These are phyloP conservation scores for Platerodrilus igneus DNA, from an alignment of 2,888 invertebrate genomes.

Conservation along the genomic window DNA sequence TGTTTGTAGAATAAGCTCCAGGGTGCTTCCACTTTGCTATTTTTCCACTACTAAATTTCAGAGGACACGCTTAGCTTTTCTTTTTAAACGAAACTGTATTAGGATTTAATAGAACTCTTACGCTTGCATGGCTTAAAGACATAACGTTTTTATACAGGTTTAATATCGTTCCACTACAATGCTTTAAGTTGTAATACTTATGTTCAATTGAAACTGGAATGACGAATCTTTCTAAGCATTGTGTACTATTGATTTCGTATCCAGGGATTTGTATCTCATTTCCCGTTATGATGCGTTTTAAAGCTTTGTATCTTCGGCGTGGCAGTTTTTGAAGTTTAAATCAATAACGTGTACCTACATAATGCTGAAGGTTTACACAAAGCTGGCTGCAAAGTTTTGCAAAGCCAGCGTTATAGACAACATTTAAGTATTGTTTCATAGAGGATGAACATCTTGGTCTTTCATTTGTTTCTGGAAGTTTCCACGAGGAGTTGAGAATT, in stretches of 20 bases:
- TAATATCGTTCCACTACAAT: background rate
- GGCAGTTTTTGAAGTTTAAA: background rate
- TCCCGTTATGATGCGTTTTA: no score
- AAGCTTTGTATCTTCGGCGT: background rate
- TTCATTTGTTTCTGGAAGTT: no score
- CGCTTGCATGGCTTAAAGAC: constrained; percentile 8
- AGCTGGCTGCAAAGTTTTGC: constrained; percentile 9
- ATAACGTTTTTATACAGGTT: background rate
- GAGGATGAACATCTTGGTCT: no score
- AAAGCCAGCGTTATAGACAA: constrained; percentile 12
- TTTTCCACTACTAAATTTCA: background rate
- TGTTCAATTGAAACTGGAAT: no score
- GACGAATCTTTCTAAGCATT: no score
- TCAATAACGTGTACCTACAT: background rate
- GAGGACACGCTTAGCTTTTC: no score
- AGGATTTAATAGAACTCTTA: constrained; percentile 1
- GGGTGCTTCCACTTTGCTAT: constrained; percentile 1
- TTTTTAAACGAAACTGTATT: background rate
- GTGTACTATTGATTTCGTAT: no score
- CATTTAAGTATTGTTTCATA: no score
- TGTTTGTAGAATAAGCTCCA: constrained; percentile 11
- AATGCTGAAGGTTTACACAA: constrained; percentile 9
- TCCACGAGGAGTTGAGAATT: no score
- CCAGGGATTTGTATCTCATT: no score
- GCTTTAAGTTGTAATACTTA: background rate